Evolutionary conservation across 1,140 invertebrate genomes (phyloP), one percentile per base, ranked within the genome.

Genomic region (Limonius californicus): DNA sequence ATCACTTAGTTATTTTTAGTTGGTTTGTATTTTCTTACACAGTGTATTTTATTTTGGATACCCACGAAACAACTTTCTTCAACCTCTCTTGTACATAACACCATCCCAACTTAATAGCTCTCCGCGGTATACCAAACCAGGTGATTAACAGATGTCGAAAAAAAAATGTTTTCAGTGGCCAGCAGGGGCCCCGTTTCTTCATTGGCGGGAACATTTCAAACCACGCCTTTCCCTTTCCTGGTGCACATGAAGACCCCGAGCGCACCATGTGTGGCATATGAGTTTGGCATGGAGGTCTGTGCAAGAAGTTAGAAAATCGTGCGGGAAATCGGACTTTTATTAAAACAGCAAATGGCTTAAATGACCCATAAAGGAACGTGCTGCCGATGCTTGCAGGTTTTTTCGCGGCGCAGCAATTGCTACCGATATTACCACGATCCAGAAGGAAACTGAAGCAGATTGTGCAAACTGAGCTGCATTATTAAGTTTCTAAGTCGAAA

Each of bases 61-160:
- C n/a, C n/a, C n/a, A n/a, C n/a, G n/a, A n/a, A n/a, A n/a, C n/a
- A n/a, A n/a, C n/a, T n/a, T n/a, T n/a, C n/a, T n/a, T n/a, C n/a
- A n/a, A n/a, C n/a, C n/a, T n/a, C n/a, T n/a, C n/a, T n/a, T n/a
- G n/a, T n/a, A n/a, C n/a, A 50, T 50, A 21, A 50, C n/a, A 21
- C 45, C 45, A 14, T 50, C 45, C 45, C 23, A 23, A 11, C 12
- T 55, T 55, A 55, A 57, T 57, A 56, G 56, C 32, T 42, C 35
- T 9, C 18, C 16, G 56, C 35, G 56, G 56, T 42, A 42, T 18
- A 39, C 56, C 56, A 15, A 42, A 57, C 18, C 30, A 57, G 53
- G 62, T 63, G 62, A 63, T 63, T 63, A 63, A 58, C 62, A 63
- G 62, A 63, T 63, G 62, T 63, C 62, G 14, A 58, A 59, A 55